A percentile compares a stretch with the other conserved stretches of the same genome.
Conservation (phyloP, 2,113 vertebrate species). For the Sceloporus tristichus region DNA sequence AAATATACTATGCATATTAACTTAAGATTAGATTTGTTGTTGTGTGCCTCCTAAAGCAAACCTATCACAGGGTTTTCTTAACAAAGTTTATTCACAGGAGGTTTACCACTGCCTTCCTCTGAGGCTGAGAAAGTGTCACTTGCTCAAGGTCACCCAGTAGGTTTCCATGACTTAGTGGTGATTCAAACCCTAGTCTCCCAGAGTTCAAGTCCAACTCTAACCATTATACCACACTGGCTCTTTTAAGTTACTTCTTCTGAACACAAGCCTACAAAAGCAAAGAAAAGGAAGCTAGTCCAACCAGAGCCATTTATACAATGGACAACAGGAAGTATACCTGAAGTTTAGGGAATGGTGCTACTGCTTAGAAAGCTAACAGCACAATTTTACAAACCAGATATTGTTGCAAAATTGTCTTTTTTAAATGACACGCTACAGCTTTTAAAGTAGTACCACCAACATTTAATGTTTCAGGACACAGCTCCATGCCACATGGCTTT, state of each 20-base stretch:
- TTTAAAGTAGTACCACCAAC: not conserved
- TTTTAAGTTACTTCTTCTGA: not conserved
- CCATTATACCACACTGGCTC: too few species aligned
- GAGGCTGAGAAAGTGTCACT: too few species aligned
- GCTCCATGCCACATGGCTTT: too few species aligned
- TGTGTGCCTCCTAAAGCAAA: too few species aligned
- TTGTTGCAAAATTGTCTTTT: not conserved
- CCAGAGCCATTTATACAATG: not conserved
- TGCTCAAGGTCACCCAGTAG: too few species aligned
- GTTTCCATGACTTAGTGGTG: too few species aligned
- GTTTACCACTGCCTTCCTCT: too few species aligned
- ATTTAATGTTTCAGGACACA: not conserved
- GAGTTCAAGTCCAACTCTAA: too few species aligned
- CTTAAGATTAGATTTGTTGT: not conserved
- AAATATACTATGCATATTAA: not conserved
- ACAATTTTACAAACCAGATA: not conserved
- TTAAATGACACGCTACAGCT: not conserved
- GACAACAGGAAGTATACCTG: not conserved
- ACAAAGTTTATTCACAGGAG: too few species aligned
- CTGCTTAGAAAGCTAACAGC: not conserved
- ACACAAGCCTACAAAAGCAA: not conserved
- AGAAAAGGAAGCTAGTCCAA: not conserved
- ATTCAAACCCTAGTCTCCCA: too few species aligned
- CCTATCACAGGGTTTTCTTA: too few species aligned
- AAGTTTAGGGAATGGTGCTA: not conserved